Conservation (phyloP, 2,113 vertebrate genomes). For the Heterotis niloticus region DNA sequence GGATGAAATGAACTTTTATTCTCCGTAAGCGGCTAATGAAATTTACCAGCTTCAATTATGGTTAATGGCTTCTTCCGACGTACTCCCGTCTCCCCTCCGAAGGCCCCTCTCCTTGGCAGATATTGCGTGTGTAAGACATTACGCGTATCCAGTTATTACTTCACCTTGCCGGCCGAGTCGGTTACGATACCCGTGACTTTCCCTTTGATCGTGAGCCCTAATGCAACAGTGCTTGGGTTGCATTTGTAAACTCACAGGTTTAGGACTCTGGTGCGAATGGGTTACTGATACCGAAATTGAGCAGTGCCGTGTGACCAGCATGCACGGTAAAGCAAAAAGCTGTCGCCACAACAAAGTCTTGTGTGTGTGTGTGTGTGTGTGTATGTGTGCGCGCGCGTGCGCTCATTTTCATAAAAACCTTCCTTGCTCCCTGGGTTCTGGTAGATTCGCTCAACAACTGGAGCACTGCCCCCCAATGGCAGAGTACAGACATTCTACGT, state of each 20-base stretch:
- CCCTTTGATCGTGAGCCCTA: constrained; percentile 16
- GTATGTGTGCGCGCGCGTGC: too few species aligned
- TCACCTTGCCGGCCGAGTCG: constrained; percentile 9
- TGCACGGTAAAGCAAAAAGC: background rate
- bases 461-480: constrained; percentile 72
- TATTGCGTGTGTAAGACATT: constrained; percentile 24
- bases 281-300: background rate
- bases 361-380: background rate
- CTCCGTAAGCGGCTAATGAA: constrained; percentile 52
- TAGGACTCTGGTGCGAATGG: background rate
- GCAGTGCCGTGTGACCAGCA: background rate
- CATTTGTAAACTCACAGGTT: constrained; percentile 7
- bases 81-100: constrained; percentile 31
- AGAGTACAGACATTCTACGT: constrained; percentile 51
- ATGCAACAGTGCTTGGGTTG: background rate
- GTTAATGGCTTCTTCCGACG: constrained; percentile 48
- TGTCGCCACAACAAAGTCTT: too few species aligned
- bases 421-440: constrained; percentile 18
- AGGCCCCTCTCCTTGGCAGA: constrained; percentile 31
- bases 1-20: constrained; percentile 45
- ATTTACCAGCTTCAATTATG: constrained; percentile 38
- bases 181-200: background rate
- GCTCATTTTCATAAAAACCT: background rate
- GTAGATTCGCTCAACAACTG: constrained; percentile 50
- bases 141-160: background rate